Evolutionary conservation across 2,888 invertebrate species (phyloP).

Genomic region (Acanthosepion pharaonis): DNA sequence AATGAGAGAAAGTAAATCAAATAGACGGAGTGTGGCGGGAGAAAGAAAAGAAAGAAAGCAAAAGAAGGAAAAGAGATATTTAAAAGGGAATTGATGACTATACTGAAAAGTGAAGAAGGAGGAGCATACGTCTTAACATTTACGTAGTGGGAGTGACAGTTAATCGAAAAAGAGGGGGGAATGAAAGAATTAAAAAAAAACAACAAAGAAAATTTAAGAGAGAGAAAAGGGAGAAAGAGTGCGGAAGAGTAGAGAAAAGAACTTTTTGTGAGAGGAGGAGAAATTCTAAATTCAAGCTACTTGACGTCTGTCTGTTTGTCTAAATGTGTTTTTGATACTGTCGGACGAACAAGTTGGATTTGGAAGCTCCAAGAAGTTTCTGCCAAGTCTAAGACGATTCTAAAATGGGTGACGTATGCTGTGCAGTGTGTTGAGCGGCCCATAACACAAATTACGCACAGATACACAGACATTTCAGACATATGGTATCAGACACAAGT

Average conservation of each 20-base stretch:
- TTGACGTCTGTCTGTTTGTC: not conserved
- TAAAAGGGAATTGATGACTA: not conserved
- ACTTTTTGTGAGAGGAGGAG: not conserved
- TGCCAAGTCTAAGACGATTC: not conserved
- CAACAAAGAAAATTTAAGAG: not conserved
- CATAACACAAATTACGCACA: not conserved
- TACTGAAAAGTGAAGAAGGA: not conserved
- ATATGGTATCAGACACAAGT: no score
- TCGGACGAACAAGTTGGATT: not conserved
- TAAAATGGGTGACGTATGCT: not conserved
- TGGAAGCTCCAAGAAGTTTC: not conserved
- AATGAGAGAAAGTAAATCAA: not conserved
- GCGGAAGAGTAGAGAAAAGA: not conserved
- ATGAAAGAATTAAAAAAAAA: not conserved
- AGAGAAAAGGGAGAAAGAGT: not conserved
- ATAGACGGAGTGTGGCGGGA: not conserved
- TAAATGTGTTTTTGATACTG: constrained; percentile 10
- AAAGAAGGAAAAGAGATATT: not conserved
- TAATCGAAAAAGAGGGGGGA: not conserved
- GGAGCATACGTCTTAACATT: not conserved
- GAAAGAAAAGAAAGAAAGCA: not conserved
- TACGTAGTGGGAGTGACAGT: not conserved
- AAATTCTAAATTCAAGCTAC: not conserved
- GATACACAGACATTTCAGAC: no score
- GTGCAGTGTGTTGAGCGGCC: not conserved